These are phyloP conservation scores for Agrochola litura DNA, from an alignment of 2,888 invertebrate genomes.

Conservation along the genomic window DNA sequence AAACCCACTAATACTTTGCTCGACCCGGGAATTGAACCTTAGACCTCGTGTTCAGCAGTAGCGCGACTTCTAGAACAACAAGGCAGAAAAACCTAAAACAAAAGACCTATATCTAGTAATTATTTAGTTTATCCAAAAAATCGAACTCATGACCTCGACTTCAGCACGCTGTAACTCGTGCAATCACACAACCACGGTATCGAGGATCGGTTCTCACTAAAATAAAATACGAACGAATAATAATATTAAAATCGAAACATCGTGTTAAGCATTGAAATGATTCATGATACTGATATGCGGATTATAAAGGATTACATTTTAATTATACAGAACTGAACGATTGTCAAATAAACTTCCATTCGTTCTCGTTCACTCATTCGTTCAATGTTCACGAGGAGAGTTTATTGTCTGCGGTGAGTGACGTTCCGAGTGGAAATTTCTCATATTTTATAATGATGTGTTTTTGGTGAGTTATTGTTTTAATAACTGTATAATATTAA, in stretches of 20 bases:
- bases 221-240: not conserved
- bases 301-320: constrained; percentile 60
- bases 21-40: too few species aligned
- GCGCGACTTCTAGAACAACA: too few species aligned
- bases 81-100: too few species aligned
- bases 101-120: too few species aligned
- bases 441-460: not conserved
- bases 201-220: constrained; percentile 20
- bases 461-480: constrained; percentile 5
- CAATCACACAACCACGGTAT: not conserved
- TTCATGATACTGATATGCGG: constrained; percentile 45
- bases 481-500: not conserved
- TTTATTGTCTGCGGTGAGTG: constrained; percentile 56
- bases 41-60: too few species aligned
- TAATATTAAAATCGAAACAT: constrained; percentile 25
- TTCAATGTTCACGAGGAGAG: constrained; percentile 32
- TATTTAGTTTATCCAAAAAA: not conserved
- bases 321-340: constrained; percentile 56
- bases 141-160: not conserved
- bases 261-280: constrained; percentile 40
- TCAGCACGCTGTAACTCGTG: not conserved
- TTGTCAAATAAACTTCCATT: constrained; percentile 53
- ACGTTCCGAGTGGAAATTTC: constrained; percentile 21
- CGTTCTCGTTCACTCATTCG: constrained; percentile 42
- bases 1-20: too few species aligned